Conservation (phyloP, 2,113 vertebrate genomes). For the Eubucco bourcierii region DNA sequence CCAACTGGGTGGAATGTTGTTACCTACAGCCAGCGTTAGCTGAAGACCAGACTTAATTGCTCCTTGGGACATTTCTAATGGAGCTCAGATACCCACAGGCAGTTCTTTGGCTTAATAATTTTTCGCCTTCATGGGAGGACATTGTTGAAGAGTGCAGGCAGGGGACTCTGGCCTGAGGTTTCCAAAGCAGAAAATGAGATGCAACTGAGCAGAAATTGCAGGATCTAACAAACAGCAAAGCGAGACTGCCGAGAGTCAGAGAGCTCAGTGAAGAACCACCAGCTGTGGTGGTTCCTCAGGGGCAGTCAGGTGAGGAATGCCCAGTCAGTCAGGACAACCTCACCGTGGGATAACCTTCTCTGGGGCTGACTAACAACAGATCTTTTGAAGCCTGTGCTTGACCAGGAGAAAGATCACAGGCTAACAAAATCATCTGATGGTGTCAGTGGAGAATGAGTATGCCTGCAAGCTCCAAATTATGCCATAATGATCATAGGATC, state of each 20-base stretch:
- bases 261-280: rapidly evolving
- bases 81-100: not conserved
- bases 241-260: not conserved
- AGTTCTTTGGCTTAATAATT: not conserved
- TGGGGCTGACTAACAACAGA: too few relatives aligned
- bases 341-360: too few relatives aligned
- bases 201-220: not conserved
- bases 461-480: too few relatives aligned
- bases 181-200: not conserved
- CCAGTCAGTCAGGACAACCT: not conserved
- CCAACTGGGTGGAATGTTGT: not conserved
- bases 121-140: not conserved
- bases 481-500: too few relatives aligned
- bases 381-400: too few relatives aligned
- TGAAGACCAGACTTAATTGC: not conserved
- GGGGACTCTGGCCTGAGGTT: not conserved
- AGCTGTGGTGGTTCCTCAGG: not conserved
- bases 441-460: too few relatives aligned
- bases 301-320: not conserved
- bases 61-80: not conserved
- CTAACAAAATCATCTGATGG: too few relatives aligned
- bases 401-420: too few relatives aligned
- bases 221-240: not conserved
- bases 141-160: not conserved
- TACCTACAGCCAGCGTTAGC: not conserved